These are phyloP conservation scores for Halcyon chelicuti DNA, from an alignment of 2,797 vertebrate species.

Conservation along the genomic window DNA sequence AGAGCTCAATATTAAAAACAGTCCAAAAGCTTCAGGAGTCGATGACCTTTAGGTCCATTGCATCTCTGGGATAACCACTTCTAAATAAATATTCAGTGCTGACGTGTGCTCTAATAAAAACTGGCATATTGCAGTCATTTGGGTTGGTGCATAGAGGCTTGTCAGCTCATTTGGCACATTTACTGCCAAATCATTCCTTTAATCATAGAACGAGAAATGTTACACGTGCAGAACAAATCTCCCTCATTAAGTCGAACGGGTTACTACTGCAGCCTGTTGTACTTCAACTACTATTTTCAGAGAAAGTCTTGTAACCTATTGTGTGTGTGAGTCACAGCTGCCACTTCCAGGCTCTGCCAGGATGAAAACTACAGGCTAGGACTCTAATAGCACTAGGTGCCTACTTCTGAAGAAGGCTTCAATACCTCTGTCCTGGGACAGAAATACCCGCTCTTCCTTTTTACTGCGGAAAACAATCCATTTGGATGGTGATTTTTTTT, in stretches of 20 bases:
- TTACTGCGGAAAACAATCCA: rapidly evolving
- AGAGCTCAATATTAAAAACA: not conserved
- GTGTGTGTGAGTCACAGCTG: not conserved
- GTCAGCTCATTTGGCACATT: conserved; percentile 57
- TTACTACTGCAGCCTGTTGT: not conserved
- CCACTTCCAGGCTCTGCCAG: not conserved
- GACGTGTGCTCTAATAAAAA: conserved; percentile 40
- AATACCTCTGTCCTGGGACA: not conserved
- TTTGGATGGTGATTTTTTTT: not conserved
- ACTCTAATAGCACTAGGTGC: not conserved
- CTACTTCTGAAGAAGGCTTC: not conserved
- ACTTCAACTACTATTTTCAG: not conserved
- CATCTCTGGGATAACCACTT: conserved; percentile 18
- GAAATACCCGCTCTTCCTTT: not conserved
- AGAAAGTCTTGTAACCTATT: not conserved
- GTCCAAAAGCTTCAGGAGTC: not conserved
- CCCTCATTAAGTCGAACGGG: not conserved
- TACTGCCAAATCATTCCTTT: conserved; percentile 65
- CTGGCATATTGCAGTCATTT: conserved; percentile 30
- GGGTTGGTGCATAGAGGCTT: conserved; percentile 11
- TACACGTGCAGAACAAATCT: not conserved
- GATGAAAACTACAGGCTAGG: not conserved
- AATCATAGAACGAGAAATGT: conserved; percentile 32
- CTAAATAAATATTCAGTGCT: conserved; percentile 28
- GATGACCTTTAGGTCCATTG: not conserved